Evolutionary conservation across 2,113 vertebrate genomes (phyloP), one percentile per base, ranked within the genome.

Genomic region (Phaethon lepturus): DNA sequence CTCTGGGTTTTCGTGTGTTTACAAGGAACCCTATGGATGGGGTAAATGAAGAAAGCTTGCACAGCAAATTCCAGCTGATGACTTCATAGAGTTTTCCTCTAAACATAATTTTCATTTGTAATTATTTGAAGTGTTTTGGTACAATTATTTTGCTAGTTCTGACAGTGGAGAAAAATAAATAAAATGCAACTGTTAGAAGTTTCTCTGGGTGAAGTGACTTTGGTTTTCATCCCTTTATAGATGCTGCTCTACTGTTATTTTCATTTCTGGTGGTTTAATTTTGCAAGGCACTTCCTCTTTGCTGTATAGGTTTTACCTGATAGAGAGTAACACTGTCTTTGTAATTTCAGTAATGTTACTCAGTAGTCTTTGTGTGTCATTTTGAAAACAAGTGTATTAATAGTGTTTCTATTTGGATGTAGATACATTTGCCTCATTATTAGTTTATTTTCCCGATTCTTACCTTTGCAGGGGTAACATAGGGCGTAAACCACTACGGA

Each of bases 1-100:
- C 77, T 95, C 18, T 89, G 50, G 58, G 28, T 77, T n/a, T 69
- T 77, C 1, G 4, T 91, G 81, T 96, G 66, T 96, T 97, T 86
- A 86, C 62, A 62, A 86, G 68, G 69, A 88, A 7, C 74, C 60
- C 79, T 62, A 9, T 26, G 73, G 82, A 82, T 62, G 78, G 44
- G 56, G 67, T 84, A 77, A 66, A 25, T 52, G 49, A 24, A 66
- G 66, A 83, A 86, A 47, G 79, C 81, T 90, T 60, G 52, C 55
- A 60, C 66, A 80, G 90, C 80, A 86, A n/a, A 84, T 83, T 81
- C 28, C 58, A 73, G 40, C 73, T 77, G 47, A 33, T 91, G 47
- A 47, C 59, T 89, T 93, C 45, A 53, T 33, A 7, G 64, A 50
- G n/a, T 42, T 92, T 75, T 73, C 38, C 35, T 81, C 38, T 88